phyloP scores from a whole-genome alignment of 2,888 invertebrate species.

The Orchesellides sinensis region DNA sequence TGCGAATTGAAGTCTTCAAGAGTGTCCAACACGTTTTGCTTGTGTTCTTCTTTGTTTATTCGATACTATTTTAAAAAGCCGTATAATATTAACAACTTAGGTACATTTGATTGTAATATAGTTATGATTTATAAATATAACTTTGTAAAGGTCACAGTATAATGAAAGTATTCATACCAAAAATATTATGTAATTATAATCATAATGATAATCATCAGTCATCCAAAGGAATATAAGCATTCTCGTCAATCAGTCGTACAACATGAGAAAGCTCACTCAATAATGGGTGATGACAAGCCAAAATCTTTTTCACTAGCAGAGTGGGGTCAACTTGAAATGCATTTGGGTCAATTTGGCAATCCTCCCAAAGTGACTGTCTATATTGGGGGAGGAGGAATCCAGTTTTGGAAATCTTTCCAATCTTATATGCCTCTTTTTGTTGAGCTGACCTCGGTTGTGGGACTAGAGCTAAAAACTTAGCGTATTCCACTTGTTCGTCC shows the following conservation, averaged over 20 bases:
- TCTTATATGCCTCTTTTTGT: neutral
- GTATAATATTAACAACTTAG: no score
- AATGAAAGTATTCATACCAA: no score
- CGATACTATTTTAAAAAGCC: no score
- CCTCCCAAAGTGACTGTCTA: neutral
- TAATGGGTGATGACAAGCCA: conserved; percentile 4
- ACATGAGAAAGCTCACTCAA: neutral
- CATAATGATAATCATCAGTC: no score
- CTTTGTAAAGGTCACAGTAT: no score
- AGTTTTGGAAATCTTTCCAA: neutral
- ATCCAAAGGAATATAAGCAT: neutral
- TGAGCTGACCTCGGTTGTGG: neutral
- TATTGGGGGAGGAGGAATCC: neutral
- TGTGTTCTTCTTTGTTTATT: no score
- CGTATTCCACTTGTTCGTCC: neutral
- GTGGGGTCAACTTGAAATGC: conserved; percentile 9
- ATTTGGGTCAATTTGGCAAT: neutral
- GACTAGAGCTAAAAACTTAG: neutral
- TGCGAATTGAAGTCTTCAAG: no score
- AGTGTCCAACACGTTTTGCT: no score
- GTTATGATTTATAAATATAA: no score
- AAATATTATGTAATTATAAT: no score
- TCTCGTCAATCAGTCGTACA: neutral
- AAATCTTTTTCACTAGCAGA: conserved; percentile 1
- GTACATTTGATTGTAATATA: no score